A percentile compares a stretch with the other conserved stretches of the same genome.
These are phyloP conservation scores for Branchinecta lindahli DNA, from an alignment of 1,140 invertebrate species.

Conservation along the genomic window DNA sequence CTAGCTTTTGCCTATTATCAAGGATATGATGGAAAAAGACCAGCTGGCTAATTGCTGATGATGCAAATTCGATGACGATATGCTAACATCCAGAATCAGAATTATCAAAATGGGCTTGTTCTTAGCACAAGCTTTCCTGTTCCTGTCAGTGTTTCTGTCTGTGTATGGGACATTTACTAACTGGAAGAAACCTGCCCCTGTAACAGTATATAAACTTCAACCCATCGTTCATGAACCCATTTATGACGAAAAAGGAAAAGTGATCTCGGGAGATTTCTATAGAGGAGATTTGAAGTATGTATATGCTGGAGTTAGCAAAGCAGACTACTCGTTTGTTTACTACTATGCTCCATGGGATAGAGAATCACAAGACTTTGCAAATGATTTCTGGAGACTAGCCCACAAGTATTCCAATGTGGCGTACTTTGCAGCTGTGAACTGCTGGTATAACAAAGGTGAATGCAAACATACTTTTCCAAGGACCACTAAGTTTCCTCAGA, in stretches of 20 bases:
- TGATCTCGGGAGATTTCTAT: background rate
- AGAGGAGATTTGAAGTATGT: constrained; percentile 4
- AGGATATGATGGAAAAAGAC: no score
- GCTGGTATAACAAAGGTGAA: constrained; percentile 1
- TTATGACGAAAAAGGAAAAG: background rate
- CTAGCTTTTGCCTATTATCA: no score
- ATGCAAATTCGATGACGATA: background rate
- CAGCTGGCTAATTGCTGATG: no score
- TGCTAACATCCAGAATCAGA: background rate
- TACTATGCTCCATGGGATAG: constrained; percentile 3
- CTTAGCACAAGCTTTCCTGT: background rate
- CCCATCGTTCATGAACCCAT: background rate
- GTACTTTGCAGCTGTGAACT: background rate
- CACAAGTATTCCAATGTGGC: background rate
- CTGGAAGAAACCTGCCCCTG: background rate
- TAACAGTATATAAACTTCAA: background rate
- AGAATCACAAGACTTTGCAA: background rate
- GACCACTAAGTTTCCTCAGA: background rate
- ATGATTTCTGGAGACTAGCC: background rate
- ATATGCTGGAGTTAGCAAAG: background rate
- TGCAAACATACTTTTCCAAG: background rate
- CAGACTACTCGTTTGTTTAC: background rate
- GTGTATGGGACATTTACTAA: background rate
- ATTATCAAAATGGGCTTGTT: background rate
- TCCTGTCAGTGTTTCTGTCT: background rate